Base-by-base conservation (phyloP, 53 echinoderm and acorn worm species). In the Apostichopus leukothele region DNA sequence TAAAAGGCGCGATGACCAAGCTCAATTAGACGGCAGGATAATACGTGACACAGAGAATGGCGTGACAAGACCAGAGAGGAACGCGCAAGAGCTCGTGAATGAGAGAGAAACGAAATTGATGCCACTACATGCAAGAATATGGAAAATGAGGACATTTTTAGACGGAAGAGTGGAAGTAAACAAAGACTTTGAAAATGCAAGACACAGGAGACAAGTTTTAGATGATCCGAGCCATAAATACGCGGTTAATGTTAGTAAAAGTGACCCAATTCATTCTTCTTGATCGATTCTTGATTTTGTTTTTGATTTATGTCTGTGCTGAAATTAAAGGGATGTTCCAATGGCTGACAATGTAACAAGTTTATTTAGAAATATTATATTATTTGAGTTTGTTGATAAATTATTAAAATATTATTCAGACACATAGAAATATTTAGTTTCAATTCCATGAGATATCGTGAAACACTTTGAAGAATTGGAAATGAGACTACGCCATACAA, bases 151-250 rank as follows among this genome's bases (percentile, higher is more conserved):
- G 75, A 22, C 23, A 25, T 75, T 22, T 75, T 75, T 22, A 39
- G 75, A 75, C 10, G 60, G 63, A 6, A 84, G 63, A 84, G 9
- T 84, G 1, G 20, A 0, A 5, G 3, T 12, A 60, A 12, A 21
- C 23, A 23, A n/a, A 5, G 84, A 63, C 19, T 12, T 2, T 53
- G 63, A 84, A 10, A 22, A 20, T 50, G 11, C 4, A 4, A 39
- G 79, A 50, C 19, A 19, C 12, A 79, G 79, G 51, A 11, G 84
- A 19, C 84, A 84, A 14, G 19, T 22, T 60, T 59, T 84, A 59
- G 84, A 59, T n/a, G 84, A 84, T 60, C 84, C 84, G 10, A 84
- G 84, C 60, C 25, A 60, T 9, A 60, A 84, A 60, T 84, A 84
- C 0, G 21, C 57, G 4, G 84, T 84, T 60, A 84, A 84, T 57